Base-by-base conservation (phyloP, 2,888 invertebrate genomes). In the Lysandra coridon region DNA sequence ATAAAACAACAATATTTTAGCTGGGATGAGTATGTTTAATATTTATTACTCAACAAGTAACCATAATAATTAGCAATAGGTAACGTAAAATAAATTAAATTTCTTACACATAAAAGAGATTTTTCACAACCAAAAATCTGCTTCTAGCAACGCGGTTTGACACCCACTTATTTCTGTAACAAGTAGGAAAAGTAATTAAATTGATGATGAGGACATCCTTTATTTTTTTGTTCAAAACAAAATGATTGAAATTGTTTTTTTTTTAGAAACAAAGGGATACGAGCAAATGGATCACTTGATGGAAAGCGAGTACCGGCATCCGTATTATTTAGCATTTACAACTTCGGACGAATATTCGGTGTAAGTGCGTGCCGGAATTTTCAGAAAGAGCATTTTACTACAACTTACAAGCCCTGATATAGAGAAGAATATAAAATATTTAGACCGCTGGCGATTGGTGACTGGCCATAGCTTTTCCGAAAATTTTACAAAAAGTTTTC, bases 101-200 rank as follows among this genome's bases (percentile, higher is more conserved):
- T 62, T 1, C n/a, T 62, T 23, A 62, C 23, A 62, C 6, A 10
- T 23, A 10, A 23, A 23, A 23, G 62, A 62, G 3, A 62, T 23
- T 62, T 23, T 23, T 23, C 62, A 23, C 23, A 62, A 23, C n/a
- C 30, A 69, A 69, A 69, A 69, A 12, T 69, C 33, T 33, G 12
- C 30, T 37, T 14, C 33, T 69, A 33, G 69, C 30, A 64, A 37
- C 17, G 33, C 33, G 69, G 33, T 69, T 69, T 69, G 69, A 14
- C 69, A 69, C 69, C 64, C 30, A 3, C 30, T 14, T 69, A 69
- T 69, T 37, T 37, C 69, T 69, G 69, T 69, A 69, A 69, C 69
- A 69, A 53, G 14, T 53, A 14, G 4, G 2, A 53, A 14, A 53
- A 14, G 53, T 53, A 4, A 53, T 53, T 53, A 12, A 53, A 3